A percentile compares a stretch with the other conserved stretches of the same genome.
Evolutionary conservation across 2,113 vertebrate genomes (phyloP).

Genomic region (Siniperca knerii): DNA sequence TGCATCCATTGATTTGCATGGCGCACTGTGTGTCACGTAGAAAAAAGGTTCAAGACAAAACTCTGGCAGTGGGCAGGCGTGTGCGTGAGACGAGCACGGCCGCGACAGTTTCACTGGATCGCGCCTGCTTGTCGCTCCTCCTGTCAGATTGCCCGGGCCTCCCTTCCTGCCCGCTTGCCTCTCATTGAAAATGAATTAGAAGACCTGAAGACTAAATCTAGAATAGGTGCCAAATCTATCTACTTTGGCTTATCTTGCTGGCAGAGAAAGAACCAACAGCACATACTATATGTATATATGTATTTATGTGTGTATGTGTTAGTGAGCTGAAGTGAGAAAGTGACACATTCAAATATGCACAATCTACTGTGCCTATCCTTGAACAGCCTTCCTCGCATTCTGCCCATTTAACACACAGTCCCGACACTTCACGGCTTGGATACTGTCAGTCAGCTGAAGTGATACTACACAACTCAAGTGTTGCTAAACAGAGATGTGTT

Average conservation of each 20-base stretch:
- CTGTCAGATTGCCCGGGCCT: too few species aligned
- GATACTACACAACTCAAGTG: constrained; percentile 69
- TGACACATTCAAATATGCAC: constrained; percentile 27
- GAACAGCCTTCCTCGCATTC: constrained; percentile 41
- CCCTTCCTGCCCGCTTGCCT: too few species aligned
- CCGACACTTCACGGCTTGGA: constrained; percentile 44
- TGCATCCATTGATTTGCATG: too few species aligned
- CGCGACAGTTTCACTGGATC: too few species aligned
- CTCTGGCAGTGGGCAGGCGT: too few species aligned
- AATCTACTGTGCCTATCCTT: constrained; percentile 9
- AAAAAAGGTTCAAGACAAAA: too few species aligned
- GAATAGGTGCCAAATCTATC: too few species aligned
- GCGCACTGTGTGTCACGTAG: too few species aligned
- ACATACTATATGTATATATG: constrained; percentile 18
- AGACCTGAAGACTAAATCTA: too few species aligned
- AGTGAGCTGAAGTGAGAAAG: constrained; percentile 31
- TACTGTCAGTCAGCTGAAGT: constrained; percentile 72
- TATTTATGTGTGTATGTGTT: constrained; percentile 11
- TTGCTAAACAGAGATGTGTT: constrained; percentile 69
- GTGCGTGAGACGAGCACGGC: too few species aligned
- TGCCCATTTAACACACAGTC: constrained; percentile 60
- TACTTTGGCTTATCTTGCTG: constrained; percentile 23
- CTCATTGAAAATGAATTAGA: too few species aligned
- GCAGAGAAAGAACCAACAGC: constrained; percentile 16
- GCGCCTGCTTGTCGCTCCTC: too few species aligned